A percentile compares a stretch with the other conserved stretches of the same genome.
These are phyloP conservation scores for Sminthurides aquaticus DNA, from an alignment of 2,888 invertebrate genomes.

Conservation along the genomic window DNA sequence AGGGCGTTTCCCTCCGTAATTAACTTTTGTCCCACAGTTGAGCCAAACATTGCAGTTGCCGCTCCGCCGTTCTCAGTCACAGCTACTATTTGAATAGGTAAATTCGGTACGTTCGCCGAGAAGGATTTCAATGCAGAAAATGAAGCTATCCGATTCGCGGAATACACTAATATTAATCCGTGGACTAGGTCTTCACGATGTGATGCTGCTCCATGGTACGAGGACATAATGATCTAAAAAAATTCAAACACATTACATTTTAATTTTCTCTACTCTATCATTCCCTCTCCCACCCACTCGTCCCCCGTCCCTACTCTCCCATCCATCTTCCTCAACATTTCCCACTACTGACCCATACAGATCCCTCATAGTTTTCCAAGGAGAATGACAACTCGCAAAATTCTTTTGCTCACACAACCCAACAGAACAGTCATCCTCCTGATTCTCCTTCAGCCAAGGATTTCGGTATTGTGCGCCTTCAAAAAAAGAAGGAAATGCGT, in stretches of 20 bases:
- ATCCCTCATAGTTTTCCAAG: too few relatives aligned
- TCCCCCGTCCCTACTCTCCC: not conserved
- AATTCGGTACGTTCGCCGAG: conserved; percentile 83
- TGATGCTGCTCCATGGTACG: conserved; percentile 88
- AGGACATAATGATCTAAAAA: conserved; percentile 66
- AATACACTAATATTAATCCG: conserved; percentile 90
- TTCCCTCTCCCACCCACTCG: not conserved
- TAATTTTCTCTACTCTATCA: not conserved
- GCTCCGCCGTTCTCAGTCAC: conserved; percentile 64
- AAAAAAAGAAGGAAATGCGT: too few relatives aligned
- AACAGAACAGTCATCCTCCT: too few relatives aligned
- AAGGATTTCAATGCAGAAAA: conserved; percentile 87
- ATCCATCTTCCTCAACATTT: conserved; percentile 1
- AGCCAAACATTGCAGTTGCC: conserved; percentile 81
- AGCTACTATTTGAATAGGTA: conserved; percentile 88
- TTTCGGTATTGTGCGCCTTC: too few relatives aligned
- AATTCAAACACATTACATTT: not conserved
- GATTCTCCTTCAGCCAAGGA: too few relatives aligned
- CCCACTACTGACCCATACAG: not conserved
- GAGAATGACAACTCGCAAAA: too few relatives aligned
- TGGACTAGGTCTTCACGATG: conserved; percentile 87
- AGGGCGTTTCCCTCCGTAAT: conserved; percentile 89
- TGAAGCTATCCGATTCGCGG: conserved; percentile 88
- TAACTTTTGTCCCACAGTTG: conserved; percentile 77
- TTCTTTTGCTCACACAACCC: too few relatives aligned